Percentiles rank a stretch among this genome's conserved stretches.
Evolutionary conservation across 2,113 vertebrate species (phyloP).

Genomic region (Odontophorus gujanensis): DNA sequence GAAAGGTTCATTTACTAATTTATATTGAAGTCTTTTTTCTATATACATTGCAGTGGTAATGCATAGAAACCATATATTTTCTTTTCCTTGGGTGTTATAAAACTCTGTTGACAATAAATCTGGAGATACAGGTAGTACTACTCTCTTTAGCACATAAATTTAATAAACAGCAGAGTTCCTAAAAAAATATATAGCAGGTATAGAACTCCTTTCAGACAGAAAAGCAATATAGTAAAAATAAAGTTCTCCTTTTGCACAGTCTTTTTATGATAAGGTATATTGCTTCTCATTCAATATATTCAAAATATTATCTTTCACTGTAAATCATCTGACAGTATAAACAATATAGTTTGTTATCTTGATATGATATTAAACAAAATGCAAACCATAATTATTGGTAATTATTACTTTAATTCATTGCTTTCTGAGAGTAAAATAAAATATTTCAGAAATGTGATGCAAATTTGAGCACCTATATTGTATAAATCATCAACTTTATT

Average conservation of each 20-base stretch:
- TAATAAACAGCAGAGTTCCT: conserved; percentile 39
- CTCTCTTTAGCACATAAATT: conserved; percentile 64
- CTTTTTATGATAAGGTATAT: conserved; percentile 39
- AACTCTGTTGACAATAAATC: conserved; percentile 1
- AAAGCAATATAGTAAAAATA: conserved; percentile 20
- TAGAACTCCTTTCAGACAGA: conserved; percentile 68
- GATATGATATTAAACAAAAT: conserved; percentile 29
- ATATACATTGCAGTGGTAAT: conserved; percentile 12
- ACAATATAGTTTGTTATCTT: conserved; percentile 9
- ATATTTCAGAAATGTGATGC: conserved; percentile 8
- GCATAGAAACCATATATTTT: conserved; percentile 23
- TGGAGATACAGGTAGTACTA: not conserved
- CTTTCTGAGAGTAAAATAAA: conserved; percentile 42
- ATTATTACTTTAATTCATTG: conserved; percentile 41
- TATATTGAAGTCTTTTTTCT: conserved; percentile 27
- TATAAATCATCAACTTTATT: not conserved
- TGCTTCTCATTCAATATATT: not conserved
- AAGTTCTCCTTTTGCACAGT: conserved; percentile 50
- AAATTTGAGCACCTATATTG: not conserved
- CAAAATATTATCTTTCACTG: not conserved
- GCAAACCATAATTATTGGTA: conserved; percentile 1
- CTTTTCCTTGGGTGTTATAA: not conserved
- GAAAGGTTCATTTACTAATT: conserved; percentile 44
- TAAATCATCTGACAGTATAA: conserved; percentile 38
- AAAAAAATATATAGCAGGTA: conserved; percentile 61